Base-by-base conservation (phyloP, 2,797 vertebrate genomes). In the Neoniphon sammara region DNA sequence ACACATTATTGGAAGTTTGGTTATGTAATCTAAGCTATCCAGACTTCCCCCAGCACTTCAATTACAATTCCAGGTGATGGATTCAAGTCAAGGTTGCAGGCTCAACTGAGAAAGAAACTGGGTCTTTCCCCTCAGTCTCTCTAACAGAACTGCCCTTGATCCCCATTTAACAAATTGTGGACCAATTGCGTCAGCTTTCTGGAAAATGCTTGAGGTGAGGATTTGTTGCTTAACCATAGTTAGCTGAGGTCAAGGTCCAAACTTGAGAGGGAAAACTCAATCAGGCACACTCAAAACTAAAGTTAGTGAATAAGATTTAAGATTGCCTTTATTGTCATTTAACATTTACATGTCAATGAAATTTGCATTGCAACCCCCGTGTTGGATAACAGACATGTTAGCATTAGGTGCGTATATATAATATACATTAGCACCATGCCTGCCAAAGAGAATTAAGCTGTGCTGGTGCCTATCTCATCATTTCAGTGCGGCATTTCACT, bases 31-130 rank as follows among this genome's bases (percentile, higher is more conserved):
- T 9, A 57, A 39, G 30, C 36, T 4, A 60, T 27, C 23, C 11
- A 58, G 23, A 44, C 54, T 31, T 68, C 25, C 42, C 25, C 44
- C 44, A 15, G 23, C 21, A 27, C 23, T 62, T 31, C 46, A 25
- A 60, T 27, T 59, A n/a, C 27, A 23, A 31, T 39, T 50, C 56
- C 46, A 59, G 42, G 23, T 18, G 31, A 15, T 70, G 57, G 57
- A 47, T 49, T 70, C 57, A 47, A 18, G 31, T 53, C 57, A 53
- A 60, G 47, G 31, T 25, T 70, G 20, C 21, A 70, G 30, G 20
- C 44, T 9, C 30, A 68, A 42, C 39, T 39, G 9, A 34, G 18
- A 49, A 23, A 53, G 20, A 53, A 4, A 23, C 8, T 10, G 7
- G 8, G 50, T n/a, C 1, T 18, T 5, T 20, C 4, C 23, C 21